Evolutionary conservation across 2,797 vertebrate species (phyloP).

Genomic region (Remorina albescens): DNA sequence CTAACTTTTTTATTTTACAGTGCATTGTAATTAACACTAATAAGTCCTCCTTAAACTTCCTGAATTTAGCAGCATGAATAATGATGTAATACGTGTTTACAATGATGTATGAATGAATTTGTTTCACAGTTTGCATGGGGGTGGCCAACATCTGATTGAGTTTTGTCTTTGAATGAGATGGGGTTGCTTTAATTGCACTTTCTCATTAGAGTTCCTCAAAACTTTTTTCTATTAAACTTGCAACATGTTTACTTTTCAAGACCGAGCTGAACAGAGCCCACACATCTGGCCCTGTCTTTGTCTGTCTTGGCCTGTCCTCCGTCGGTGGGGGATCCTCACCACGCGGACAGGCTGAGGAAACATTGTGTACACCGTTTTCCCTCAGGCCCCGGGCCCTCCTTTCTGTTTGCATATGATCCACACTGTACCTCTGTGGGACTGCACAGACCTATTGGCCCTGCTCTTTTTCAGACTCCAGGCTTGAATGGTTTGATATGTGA

Average conservation of each 20-base stretch:
- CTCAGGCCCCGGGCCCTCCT: conserved; percentile 11
- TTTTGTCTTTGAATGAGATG: conserved; percentile 31
- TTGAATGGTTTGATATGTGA: conserved; percentile 56
- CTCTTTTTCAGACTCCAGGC: conserved; percentile 18
- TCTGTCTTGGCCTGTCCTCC: conserved; percentile 48
- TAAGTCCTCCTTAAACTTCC: conserved; percentile 28
- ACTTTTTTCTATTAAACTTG: conserved; percentile 29
- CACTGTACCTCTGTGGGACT: conserved; percentile 34
- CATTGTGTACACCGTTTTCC: conserved; percentile 55
- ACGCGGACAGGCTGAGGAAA: conserved; percentile 65
- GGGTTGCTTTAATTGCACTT: conserved; percentile 37
- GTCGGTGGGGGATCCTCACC: conserved; percentile 63
- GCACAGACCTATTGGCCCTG: conserved; percentile 17
- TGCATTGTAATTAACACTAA: conserved; percentile 32
- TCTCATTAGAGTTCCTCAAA: conserved; percentile 44
- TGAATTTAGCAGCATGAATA: conserved; percentile 3
- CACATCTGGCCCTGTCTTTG: conserved; percentile 70
- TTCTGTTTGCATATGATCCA: conserved; percentile 37
- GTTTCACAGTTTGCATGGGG: conserved; percentile 44
- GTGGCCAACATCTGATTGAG: conserved; percentile 62
- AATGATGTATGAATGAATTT: conserved; percentile 25
- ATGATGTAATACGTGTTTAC: conserved; percentile 63
- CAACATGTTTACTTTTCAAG: conserved; percentile 40
- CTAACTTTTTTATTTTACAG: conserved; percentile 27
- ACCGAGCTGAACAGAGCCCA: conserved; percentile 7